Evolutionary conservation across 2,888 invertebrate genomes (phyloP).

Genomic region (Campaea margaritaria): DNA sequence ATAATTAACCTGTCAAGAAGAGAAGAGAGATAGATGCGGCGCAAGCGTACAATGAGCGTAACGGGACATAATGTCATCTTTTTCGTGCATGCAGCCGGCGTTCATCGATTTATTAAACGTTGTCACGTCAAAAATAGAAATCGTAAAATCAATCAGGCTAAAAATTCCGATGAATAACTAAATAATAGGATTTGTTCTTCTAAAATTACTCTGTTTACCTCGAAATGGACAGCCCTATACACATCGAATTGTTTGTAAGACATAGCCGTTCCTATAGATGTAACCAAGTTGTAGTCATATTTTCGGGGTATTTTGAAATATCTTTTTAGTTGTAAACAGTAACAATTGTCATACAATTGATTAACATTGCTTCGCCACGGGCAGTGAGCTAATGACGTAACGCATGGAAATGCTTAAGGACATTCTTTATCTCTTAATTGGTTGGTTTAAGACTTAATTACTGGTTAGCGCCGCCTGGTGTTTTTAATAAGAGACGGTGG

Average conservation of each 20-base stretch:
- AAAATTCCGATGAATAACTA: too few species aligned
- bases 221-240: neutral
- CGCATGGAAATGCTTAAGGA: slow-evolving; percentile 22
- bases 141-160: neutral
- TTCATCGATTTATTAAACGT: too few species aligned
- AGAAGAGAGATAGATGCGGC: too few species aligned
- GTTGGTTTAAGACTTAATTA: slow-evolving; percentile 27
- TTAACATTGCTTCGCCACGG: slow-evolving; percentile 21
- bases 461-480: slow-evolving; percentile 21
- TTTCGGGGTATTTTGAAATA: neutral
- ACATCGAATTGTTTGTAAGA: neutral
- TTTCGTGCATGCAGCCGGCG: too few species aligned
- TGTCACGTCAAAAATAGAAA: too few species aligned
- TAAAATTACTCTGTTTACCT: neutral
- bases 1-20: too few species aligned
- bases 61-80: too few species aligned
- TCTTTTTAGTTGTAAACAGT: slow-evolving; percentile 8
- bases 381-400: slow-evolving; percentile 9
- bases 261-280: neutral
- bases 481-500: slow-evolving; percentile 20
- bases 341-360: slow-evolving; percentile 5
- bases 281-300: neutral
- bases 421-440: slow-evolving; percentile 30
- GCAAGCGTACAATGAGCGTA: too few species aligned
- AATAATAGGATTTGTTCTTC: neutral